Conservation (phyloP, 30 jellyfish, hydroid and myxozoan species). For the Hydra vulgaris region DNA sequence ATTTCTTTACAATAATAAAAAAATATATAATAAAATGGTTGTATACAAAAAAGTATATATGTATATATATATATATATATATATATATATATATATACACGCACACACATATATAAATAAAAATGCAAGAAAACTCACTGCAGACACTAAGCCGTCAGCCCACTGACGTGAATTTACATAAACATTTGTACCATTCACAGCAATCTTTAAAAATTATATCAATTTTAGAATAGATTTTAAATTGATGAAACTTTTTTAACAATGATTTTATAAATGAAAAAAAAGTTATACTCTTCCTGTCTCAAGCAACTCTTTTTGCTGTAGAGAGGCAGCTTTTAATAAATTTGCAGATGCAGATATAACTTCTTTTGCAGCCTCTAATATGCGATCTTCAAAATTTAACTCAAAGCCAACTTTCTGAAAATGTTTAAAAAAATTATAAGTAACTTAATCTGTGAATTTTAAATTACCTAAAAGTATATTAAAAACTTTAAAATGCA, state of each 20-base stretch:
- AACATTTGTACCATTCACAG: background rate
- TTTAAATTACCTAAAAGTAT: too few relatives aligned
- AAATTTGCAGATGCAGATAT: constrained; percentile 85
- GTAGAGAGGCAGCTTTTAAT: constrained; percentile 78
- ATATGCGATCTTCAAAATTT: constrained; percentile 83
- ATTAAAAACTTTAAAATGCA: too few relatives aligned
- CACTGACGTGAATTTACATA: constrained; percentile 42
- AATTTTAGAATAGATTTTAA: background rate
- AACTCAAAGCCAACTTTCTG: constrained; percentile 74
- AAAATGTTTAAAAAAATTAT: background rate
- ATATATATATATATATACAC: too few relatives aligned
- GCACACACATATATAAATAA: too few relatives aligned
- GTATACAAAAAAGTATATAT: too few relatives aligned
- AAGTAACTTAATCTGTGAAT: too few relatives aligned
- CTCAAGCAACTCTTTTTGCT: constrained; percentile 89
- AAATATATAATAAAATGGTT: too few relatives aligned
- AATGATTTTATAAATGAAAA: too few relatives aligned
- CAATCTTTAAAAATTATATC: background rate
- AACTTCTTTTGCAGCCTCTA: constrained; percentile 89
- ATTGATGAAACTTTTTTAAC: background rate
- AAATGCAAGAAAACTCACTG: constrained; percentile 38
- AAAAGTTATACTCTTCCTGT: constrained; percentile 80
- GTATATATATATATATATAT: too few relatives aligned
- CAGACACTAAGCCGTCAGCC: constrained; percentile 60
- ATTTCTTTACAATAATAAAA: too few relatives aligned